phyloP scores from a whole-genome alignment of 1,140 invertebrate genomes.

The Procambarus virginalis region DNA sequence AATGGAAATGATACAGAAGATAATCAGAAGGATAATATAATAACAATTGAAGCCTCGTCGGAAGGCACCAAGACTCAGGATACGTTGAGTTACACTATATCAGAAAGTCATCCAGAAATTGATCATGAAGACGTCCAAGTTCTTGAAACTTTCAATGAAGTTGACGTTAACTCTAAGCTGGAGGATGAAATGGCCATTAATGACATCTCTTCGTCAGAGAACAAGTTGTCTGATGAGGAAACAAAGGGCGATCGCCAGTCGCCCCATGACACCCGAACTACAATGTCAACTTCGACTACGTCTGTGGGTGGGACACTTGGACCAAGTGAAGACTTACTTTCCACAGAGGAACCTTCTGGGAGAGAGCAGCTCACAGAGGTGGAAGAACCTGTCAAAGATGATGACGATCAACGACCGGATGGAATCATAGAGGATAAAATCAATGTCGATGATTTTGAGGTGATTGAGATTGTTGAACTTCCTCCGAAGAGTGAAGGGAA shows the following conservation, averaged over 20 bases:
- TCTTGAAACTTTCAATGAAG: slow-evolving; percentile 23
- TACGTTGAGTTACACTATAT: not conserved
- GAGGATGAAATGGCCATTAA: not conserved
- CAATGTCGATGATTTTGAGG: slow-evolving; percentile 37
- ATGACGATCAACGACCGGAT: slow-evolving; percentile 37
- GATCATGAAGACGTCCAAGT: not conserved
- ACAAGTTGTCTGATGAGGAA: not conserved
- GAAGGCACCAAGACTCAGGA: not conserved
- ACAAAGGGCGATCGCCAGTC: not conserved
- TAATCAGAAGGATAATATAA: not conserved
- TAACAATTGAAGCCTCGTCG: not conserved
- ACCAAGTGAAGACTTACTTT: not conserved
- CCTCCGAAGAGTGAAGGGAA: slow-evolving; percentile 44
- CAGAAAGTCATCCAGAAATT: not conserved
- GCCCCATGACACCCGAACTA: not conserved
- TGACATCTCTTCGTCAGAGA: not conserved
- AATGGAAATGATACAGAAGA: not conserved
- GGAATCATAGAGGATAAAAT: slow-evolving; percentile 48
- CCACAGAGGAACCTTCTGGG: not conserved
- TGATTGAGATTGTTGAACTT: slow-evolving; percentile 52
- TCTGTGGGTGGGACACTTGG: not conserved
- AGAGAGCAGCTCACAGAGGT: not conserved
- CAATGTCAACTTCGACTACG: not conserved
- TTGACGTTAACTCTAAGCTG: slow-evolving; percentile 14
- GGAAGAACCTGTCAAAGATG: not conserved